Percentiles rank a stretch among this genome's conserved stretches.
These are phyloP conservation scores for Pristionchus mayeri DNA, from an alignment of 2,888 invertebrate species.

Conservation along the genomic window DNA sequence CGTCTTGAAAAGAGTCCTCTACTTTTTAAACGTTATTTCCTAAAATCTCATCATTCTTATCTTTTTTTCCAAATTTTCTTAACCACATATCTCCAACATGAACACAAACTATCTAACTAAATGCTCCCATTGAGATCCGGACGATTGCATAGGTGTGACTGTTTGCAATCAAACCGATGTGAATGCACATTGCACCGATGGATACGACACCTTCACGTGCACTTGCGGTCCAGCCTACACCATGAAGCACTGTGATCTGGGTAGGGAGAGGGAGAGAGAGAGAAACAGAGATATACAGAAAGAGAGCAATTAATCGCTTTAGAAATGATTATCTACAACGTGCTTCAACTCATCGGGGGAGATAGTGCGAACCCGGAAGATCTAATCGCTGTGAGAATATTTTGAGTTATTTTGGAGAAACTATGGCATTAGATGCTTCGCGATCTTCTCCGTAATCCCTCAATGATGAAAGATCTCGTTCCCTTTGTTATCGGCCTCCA, in stretches of 20 bases:
- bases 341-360: not conserved
- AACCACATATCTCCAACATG: not conserved
- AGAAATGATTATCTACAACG: slow-evolving; percentile 37
- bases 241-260: not conserved
- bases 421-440: no score
- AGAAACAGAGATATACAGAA: no score
- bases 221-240: slow-evolving; percentile 11
- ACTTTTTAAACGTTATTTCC: no score
- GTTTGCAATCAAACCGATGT: not conserved
- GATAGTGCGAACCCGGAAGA: not conserved
- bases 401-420: no score
- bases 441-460: not conserved
- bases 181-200: slow-evolving; percentile 9
- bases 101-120: not conserved
- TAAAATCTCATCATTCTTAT: no score
- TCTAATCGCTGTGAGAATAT: not conserved
- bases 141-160: slow-evolving; percentile 12
- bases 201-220: not conserved
- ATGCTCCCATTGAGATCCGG: not conserved
- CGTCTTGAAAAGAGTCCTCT: no score
- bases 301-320: not conserved
- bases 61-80: no score
- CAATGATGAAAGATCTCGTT: not conserved
- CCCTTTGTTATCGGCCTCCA: slow-evolving; percentile 17
- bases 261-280: not conserved